A percentile compares a stretch with the other conserved stretches of the same genome.
Conservation (phyloP, 2,113 vertebrate species). For the Spilogale gracilis region DNA sequence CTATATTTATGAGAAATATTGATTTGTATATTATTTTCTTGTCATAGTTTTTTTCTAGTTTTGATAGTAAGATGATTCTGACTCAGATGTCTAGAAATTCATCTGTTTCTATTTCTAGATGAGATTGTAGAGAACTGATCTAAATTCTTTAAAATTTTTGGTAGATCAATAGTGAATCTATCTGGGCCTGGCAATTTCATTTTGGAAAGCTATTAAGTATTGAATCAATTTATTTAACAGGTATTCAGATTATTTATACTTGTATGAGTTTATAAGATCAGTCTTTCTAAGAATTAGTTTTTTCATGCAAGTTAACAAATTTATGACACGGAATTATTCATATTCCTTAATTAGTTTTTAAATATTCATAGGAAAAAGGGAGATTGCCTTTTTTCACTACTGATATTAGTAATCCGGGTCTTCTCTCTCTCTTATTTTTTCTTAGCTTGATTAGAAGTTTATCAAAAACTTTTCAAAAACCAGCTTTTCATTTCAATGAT, state of each 20-base stretch:
- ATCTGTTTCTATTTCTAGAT: not conserved
- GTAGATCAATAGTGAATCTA: not conserved
- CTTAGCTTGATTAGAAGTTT: not conserved
- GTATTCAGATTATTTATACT: not conserved
- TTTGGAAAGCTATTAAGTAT: not conserved
- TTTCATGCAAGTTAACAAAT: not conserved
- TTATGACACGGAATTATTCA: not conserved
- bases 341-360: not conserved
- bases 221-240: not conserved
- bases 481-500: not conserved
- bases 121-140: not conserved
- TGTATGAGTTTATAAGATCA: not conserved
- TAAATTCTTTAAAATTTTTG: not conserved
- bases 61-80: not conserved
- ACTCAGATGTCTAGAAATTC: not conserved
- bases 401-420: not conserved
- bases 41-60: not conserved
- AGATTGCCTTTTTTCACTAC: not conserved
- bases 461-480: not conserved
- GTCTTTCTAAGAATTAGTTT: not conserved
- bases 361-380: not conserved
- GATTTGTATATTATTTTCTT: not conserved
- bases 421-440: not conserved
- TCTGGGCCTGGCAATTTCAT: not conserved
- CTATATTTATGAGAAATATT: not conserved